Conservation (phyloP, 2,888 invertebrate species). For the Helicoverpa assulta region DNA sequence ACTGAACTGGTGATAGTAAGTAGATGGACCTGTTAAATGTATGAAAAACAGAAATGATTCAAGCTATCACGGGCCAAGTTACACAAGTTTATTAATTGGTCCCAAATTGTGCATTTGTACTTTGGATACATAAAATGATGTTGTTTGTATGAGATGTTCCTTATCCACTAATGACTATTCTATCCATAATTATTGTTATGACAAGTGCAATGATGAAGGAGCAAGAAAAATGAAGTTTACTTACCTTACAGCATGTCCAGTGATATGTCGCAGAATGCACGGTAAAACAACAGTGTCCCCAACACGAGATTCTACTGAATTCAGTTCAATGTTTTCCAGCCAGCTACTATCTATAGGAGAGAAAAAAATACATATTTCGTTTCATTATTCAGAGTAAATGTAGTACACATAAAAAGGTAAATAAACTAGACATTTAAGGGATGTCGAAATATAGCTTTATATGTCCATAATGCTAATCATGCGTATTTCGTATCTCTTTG, state of each 20-base stretch:
- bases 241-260: conserved; percentile 82
- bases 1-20: neutral
- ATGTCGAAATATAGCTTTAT: too few relatives aligned
- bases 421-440: too few relatives aligned
- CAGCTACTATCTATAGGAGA: conserved; percentile 82
- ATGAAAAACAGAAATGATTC: too few relatives aligned
- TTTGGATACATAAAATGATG: too few relatives aligned
- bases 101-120: too few relatives aligned
- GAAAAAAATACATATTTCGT: conserved; percentile 9
- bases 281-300: conserved; percentile 83
- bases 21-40: too few relatives aligned
- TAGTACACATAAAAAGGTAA: too few relatives aligned
- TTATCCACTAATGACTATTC: too few relatives aligned
- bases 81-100: too few relatives aligned
- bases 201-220: neutral
- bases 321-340: conserved; percentile 85
- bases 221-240: conserved; percentile 28
- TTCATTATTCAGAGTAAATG: neutral
- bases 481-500: conserved; percentile 7
- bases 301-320: conserved; percentile 80
- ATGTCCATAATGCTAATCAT: neutral
- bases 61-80: too few relatives aligned
- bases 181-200: too few relatives aligned
- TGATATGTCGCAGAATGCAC: conserved; percentile 82
- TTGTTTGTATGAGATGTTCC: too few relatives aligned